Evolutionary conservation across 2,888 invertebrate genomes (phyloP).

Genomic region (Mythimna ferrago): DNA sequence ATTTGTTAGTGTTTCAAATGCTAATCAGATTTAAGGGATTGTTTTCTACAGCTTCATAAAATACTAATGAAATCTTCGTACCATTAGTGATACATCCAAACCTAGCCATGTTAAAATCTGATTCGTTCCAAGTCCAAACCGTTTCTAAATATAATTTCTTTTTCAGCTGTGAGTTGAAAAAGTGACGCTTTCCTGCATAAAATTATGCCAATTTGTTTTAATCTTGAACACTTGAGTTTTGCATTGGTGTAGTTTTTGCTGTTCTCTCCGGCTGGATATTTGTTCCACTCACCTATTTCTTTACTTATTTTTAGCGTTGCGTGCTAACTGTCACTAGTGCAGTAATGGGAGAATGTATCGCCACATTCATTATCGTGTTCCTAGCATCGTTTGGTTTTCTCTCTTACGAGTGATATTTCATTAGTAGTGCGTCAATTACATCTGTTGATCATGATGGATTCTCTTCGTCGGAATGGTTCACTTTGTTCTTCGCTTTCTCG

Average conservation of each 20-base stretch:
- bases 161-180: conserved; percentile 28
- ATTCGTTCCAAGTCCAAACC: conserved; percentile 42
- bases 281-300: conserved; percentile 76
- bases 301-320: conserved; percentile 71
- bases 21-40: background rate
- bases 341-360: conserved; percentile 64
- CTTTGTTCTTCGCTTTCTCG: conserved; percentile 64
- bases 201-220: conserved; percentile 47
- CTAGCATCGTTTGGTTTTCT: conserved; percentile 67
- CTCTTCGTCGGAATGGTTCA: conserved; percentile 59
- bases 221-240: conserved; percentile 41
- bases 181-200: conserved; percentile 42
- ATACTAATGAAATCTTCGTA: background rate
- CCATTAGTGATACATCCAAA: conserved; percentile 9
- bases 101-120: conserved; percentile 29
- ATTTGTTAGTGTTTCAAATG: background rate
- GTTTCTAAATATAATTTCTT: conserved; percentile 53
- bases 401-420: conserved; percentile 65
- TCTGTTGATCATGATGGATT: conserved; percentile 65
- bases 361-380: conserved; percentile 71
- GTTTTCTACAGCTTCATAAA: background rate
- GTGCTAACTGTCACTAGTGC: conserved; percentile 71
- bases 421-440: conserved; percentile 68
- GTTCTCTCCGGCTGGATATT: conserved; percentile 57
- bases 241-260: conserved; percentile 37